Percentiles rank a stretch among this genome's conserved stretches.
These are phyloP conservation scores for Amitus sp. DNA, from an alignment of 2,888 invertebrate genomes.

Conservation along the genomic window DNA sequence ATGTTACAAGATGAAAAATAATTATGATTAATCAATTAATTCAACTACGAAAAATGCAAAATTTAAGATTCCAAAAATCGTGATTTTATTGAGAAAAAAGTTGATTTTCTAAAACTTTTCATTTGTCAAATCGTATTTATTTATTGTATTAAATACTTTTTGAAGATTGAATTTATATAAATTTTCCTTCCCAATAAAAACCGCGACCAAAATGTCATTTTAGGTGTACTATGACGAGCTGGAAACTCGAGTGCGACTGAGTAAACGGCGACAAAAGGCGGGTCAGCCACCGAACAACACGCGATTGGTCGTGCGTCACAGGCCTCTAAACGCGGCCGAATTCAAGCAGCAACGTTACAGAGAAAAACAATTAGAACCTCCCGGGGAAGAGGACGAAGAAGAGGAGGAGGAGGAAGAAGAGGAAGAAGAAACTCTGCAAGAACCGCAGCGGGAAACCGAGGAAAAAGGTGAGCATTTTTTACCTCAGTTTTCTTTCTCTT, in stretches of 20 bases:
- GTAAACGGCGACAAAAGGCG: conserved; percentile 86
- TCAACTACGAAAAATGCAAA: no score
- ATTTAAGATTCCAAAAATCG: no score
- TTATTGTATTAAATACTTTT: no score
- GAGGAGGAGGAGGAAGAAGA: conserved; percentile 77
- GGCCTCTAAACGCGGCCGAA: conserved; percentile 86
- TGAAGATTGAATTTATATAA: conserved; percentile 5
- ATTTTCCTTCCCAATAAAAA: no score
- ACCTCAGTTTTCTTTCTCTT: no score
- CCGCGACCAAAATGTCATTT: no score
- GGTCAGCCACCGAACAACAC: conserved; percentile 80
- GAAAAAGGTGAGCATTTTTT: no score
- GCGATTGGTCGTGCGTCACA: conserved; percentile 88
- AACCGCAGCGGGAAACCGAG: conserved; percentile 64
- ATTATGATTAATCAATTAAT: no score
- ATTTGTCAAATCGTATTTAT: not conserved
- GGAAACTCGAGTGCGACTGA: conserved; percentile 93
- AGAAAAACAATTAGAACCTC: conserved; percentile 89
- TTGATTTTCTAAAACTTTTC: no score
- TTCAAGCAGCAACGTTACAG: conserved; percentile 87
- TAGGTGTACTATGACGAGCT: conserved; percentile 90
- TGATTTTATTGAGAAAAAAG: no score
- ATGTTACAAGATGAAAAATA: no score
- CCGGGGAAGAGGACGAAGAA: conserved; percentile 75
- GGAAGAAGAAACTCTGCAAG: conserved; percentile 66